Conservation (phyloP, 2,797 vertebrate genomes). For the Loriculus beryllinus region DNA sequence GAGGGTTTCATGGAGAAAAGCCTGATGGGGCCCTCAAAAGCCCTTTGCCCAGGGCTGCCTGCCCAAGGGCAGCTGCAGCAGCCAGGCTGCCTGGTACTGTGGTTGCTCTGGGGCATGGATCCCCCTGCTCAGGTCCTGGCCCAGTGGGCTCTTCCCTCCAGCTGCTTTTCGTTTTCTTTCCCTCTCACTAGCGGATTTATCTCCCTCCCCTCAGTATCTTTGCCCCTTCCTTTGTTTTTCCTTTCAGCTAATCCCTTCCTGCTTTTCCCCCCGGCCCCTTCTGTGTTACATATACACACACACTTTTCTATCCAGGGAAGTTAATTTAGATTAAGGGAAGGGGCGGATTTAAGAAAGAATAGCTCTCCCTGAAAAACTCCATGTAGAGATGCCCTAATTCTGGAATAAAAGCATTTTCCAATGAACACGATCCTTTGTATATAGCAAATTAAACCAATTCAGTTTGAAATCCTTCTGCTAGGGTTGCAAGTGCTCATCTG, state of each 20-base stretch:
- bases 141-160: not conserved
- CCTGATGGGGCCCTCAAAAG: not conserved
- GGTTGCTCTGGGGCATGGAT: fast-evolving
- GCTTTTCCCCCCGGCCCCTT: constrained; percentile 17
- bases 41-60: not conserved
- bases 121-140: not conserved
- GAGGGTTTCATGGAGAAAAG: not conserved
- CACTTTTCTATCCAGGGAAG: constrained; percentile 6
- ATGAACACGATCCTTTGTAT: not conserved
- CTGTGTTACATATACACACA: not conserved
- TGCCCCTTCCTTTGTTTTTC: constrained; percentile 53
- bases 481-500: constrained; percentile 42
- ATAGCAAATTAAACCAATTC: constrained; percentile 6
- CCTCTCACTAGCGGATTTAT: not conserved
- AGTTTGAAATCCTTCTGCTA: constrained; percentile 3
- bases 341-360: constrained; percentile 8
- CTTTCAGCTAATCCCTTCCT: constrained; percentile 58
- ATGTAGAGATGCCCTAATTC: not conserved
- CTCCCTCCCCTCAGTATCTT: not conserved
- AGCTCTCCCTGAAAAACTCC: not conserved
- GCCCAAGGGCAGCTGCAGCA: not conserved
- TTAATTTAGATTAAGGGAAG: constrained; percentile 46
- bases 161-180: constrained; percentile 17
- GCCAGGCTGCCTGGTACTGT: not conserved
- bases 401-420: constrained; percentile 40